phyloP scores from a whole-genome alignment of 2,113 vertebrate species.

The Lontra canadensis region DNA sequence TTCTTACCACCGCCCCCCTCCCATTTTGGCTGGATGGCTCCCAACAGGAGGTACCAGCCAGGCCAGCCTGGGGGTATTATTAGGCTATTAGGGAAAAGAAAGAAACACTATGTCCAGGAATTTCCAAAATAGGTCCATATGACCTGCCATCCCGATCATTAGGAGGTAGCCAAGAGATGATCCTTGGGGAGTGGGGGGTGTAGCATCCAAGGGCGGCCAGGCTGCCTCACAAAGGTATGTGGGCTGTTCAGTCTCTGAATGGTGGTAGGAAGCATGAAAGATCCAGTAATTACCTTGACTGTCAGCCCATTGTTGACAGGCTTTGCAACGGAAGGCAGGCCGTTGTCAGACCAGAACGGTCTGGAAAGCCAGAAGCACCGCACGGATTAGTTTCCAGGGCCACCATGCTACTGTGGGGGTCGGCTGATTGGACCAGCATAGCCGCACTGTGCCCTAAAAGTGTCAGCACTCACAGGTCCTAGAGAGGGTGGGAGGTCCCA shows the following conservation, averaged over 20 bases:
- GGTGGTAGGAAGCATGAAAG: neutral
- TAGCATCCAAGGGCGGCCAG: neutral
- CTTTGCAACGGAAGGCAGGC: neutral
- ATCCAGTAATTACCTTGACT: neutral
- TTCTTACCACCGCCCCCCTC: neutral
- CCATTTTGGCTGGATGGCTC: neutral
- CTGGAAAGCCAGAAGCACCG: neutral
- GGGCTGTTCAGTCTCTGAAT: neutral
- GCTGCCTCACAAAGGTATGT: neutral
- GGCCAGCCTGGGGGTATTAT: neutral
- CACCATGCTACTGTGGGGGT: neutral
- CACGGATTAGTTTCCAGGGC: neutral
- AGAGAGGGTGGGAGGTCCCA: neutral
- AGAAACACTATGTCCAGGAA: neutral
- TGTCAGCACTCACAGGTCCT: neutral
- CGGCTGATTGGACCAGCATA: neutral
- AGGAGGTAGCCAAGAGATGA: neutral
- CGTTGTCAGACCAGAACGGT: neutral
- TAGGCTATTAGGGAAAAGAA: neutral
- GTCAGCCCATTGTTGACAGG: neutral
- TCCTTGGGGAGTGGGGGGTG: rapidly evolving
- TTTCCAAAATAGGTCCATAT: neutral
- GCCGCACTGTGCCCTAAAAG: neutral
- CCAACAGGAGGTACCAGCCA: neutral
- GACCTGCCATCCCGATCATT: neutral